Percentiles rank a stretch among this genome's conserved stretches.
These are phyloP conservation scores for Panurus biarmicus DNA, from an alignment of 2,113 vertebrate genomes.

Conservation along the genomic window DNA sequence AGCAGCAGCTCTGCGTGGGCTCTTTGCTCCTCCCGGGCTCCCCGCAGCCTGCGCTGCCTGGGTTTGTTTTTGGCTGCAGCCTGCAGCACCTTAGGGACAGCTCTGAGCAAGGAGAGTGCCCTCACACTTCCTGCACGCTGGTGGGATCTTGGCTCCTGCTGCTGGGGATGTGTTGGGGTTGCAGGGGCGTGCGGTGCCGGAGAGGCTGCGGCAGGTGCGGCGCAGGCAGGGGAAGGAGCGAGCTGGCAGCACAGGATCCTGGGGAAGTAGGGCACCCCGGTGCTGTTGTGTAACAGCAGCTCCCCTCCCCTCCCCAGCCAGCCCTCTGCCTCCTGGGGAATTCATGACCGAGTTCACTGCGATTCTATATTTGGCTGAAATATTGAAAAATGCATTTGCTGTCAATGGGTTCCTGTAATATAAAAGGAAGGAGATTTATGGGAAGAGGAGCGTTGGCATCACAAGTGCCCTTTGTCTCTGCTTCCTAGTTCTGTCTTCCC, in stretches of 20 bases:
- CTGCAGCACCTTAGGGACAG: neutral
- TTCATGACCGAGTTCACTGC: neutral
- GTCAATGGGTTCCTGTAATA: constrained; percentile 26
- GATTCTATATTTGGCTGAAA: constrained; percentile 5
- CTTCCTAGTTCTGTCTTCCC: neutral
- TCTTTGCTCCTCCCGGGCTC: neutral
- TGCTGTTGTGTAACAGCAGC: neutral
- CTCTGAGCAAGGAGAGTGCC: neutral
- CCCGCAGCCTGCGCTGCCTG: fast-evolving
- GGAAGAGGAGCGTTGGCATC: neutral
- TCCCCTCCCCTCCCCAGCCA: neutral
- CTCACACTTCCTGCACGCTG: neutral
- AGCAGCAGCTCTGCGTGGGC: constrained; percentile 5
- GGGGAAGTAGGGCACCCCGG: neutral
- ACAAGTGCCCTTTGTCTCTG: neutral
- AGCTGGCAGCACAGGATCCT: neutral
- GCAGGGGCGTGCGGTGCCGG: neutral
- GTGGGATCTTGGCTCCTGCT: neutral
- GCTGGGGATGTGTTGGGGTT: too few species aligned
- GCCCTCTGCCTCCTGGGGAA: constrained; percentile 25
- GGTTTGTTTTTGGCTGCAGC: neutral
- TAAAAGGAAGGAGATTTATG: neutral
- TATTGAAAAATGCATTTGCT: constrained; percentile 33
- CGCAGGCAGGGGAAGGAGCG: neutral
- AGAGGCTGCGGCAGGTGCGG: neutral